Percentiles rank a stretch among this genome's conserved stretches.
Conservation (phyloP, 1,140 invertebrate species). For the Caerostris darwini region DNA sequence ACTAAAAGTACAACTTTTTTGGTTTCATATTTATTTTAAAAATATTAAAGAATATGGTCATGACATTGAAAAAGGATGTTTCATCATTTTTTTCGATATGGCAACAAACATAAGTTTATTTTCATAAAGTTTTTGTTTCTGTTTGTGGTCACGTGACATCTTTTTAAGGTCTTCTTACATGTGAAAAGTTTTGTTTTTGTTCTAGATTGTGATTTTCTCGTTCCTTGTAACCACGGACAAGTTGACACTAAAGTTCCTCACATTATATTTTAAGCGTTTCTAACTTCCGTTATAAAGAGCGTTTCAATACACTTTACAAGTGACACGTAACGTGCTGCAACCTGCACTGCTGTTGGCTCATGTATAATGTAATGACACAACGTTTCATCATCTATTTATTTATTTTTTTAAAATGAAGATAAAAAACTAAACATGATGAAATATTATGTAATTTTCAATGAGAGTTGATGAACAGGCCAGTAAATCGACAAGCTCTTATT, state of each 20-base stretch:
- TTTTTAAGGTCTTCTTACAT: slow-evolving; percentile 5
- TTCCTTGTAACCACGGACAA: neutral
- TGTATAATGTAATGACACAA: slow-evolving; percentile 44
- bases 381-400: slow-evolving; percentile 13
- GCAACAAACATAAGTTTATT: neutral
- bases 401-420: neutral
- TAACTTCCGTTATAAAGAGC: neutral
- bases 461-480: too few relatives aligned
- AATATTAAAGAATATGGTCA: too few relatives aligned
- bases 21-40: neutral
- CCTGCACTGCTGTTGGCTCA: neutral
- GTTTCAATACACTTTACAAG: neutral
- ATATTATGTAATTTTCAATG: neutral
- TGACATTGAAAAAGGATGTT: too few relatives aligned
- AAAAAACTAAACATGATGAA: slow-evolving; percentile 6
- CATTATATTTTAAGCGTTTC: neutral
- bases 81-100: neutral
- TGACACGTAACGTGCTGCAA: slow-evolving; percentile 58
- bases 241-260: neutral
- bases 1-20: neutral
- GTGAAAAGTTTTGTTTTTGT: slow-evolving; percentile 66
- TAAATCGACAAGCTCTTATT: too few relatives aligned
- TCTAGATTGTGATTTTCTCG: neutral
- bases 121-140: neutral
- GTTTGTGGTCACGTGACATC: slow-evolving; percentile 62